These are phyloP conservation scores for Axis porcinus DNA, from an alignment of 2,113 vertebrate species.

Conservation along the genomic window DNA sequence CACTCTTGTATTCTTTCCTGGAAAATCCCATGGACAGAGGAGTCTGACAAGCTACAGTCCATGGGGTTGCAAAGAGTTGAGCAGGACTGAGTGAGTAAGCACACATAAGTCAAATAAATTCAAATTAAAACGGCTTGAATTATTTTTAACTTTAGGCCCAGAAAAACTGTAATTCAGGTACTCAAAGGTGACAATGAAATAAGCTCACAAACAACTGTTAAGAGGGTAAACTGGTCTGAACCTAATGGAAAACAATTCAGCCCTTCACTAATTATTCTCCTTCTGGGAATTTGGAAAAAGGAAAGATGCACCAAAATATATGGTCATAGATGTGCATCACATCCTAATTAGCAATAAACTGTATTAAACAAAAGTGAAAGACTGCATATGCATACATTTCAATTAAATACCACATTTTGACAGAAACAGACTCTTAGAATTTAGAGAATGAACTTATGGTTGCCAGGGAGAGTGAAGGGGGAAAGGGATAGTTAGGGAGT, in stretches of 20 bases:
- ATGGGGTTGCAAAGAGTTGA: fast-evolving
- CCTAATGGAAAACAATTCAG: not conserved
- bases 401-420: not conserved
- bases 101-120: not conserved
- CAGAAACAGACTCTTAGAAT: not conserved
- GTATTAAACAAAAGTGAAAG: not conserved
- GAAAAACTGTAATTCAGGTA: not conserved
- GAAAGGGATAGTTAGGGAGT: not conserved
- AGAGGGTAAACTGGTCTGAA: not conserved
- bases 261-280: not conserved
- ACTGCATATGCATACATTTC: not conserved
- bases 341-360: not conserved
- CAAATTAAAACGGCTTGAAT: not conserved
- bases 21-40: not conserved
- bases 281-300: not conserved
- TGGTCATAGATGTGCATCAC: not conserved
- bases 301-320: not conserved
- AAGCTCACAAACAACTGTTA: not conserved
- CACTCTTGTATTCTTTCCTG: not conserved
- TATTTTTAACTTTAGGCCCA: not conserved
- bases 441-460: not conserved
- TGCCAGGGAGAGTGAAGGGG: not conserved
- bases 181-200: not conserved
- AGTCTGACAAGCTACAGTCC: fast-evolving
- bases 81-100: not conserved